Base-by-base conservation (phyloP, 2,113 vertebrate species). In the Triplophysa rosa region DNA sequence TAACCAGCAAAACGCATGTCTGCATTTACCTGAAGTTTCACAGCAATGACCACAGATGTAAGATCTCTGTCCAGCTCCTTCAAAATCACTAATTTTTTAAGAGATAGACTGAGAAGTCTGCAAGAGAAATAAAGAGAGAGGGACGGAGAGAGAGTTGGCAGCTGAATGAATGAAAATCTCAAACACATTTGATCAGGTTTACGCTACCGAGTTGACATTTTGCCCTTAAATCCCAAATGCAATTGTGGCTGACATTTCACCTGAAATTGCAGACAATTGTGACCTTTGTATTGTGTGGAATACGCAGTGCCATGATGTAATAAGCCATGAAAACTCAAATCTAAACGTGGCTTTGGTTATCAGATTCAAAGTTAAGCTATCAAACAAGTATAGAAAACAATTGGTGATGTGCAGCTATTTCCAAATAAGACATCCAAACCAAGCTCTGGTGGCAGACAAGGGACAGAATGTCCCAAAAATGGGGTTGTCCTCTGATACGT, bases 11-110 rank as follows among this genome's bases (percentile, higher is more conserved):
- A 49, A 49, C 17, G 3, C 33, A 6, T 8, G 33, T 12, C 0
- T 17, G 49, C 16, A 52, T 65, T 81, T 70, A 96, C 96, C 95
- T 97, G 96, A 52, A 97, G 91, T 85, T 97, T 97, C 86, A 97
- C 95, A 0, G 95, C 95, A 6, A 97, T 96, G 81, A 97, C 95
- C 84, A 97, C 96, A 0, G 96, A 96, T 9, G 93, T 95, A 29
- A 97, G 94, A 81, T 97, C 96, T 84, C 95, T 95, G 77, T 97
- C 96, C 91, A 97, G 93, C 86, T 97, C 92, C 85, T 93, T 93
- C 81, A 92, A 80, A 87, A 93, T 91, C 80, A 93, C 90, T 82
- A 92, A 90, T 86, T 97, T 97, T 90, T 96, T 96, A 87, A 97
- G 91, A 13, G 95, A 97, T 88, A 97, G 87, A 87, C 93, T 97